A percentile compares a stretch with the other conserved stretches of the same genome.
phyloP scores from a whole-genome alignment of 64 coral and sea anemone genomes.

The Porites australiensis region DNA sequence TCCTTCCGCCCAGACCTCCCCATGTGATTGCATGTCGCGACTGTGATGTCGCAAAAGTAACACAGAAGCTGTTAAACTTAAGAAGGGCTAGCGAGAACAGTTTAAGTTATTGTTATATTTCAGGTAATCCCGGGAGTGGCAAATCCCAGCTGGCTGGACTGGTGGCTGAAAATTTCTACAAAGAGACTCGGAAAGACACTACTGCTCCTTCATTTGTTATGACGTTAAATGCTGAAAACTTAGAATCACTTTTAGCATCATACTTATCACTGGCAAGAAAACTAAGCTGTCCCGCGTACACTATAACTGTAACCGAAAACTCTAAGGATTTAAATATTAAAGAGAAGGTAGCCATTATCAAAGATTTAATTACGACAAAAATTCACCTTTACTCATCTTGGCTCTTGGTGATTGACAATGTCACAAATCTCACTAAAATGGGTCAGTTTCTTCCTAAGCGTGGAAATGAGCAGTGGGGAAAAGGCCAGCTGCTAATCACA shows the following conservation, averaged over 20 bases:
- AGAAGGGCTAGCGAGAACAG: neutral
- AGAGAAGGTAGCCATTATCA: neutral
- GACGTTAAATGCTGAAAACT: no score
- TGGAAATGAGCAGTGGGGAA: constrained; percentile 33
- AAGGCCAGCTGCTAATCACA: constrained; percentile 60
- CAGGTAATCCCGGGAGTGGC: constrained; percentile 26
- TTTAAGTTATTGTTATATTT: neutral
- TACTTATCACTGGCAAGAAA: neutral
- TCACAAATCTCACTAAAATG: neutral
- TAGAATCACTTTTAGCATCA: no score
- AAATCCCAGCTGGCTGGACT: constrained; percentile 31
- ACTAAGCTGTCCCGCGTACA: constrained; percentile 9
- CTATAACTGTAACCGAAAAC: neutral
- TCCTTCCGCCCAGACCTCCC: constrained; percentile 20
- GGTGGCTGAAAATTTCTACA: neutral
- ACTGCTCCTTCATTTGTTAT: no score
- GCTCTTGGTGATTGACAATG: constrained; percentile 43
- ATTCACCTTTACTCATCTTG: neutral
- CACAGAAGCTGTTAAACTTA: neutral
- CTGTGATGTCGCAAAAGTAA: neutral
- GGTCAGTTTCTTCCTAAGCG: neutral
- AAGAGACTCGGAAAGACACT: no score
- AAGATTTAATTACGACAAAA: neutral
- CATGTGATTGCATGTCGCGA: neutral
- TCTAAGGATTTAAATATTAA: neutral